Conservation (phyloP, 1,140 invertebrate species). For the Macrobrachium rosenbergii region DNA sequence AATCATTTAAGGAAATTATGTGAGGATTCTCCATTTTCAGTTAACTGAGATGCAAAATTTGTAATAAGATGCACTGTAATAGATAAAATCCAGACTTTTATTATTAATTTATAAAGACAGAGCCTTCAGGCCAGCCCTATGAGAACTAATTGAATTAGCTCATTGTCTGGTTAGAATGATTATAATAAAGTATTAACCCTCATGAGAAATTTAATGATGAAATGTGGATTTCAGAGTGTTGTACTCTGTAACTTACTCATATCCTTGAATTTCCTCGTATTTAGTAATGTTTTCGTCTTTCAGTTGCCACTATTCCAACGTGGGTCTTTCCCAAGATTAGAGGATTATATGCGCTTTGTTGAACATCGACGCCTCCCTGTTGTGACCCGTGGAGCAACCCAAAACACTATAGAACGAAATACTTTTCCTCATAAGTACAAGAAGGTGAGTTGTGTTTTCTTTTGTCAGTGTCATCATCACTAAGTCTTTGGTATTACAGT, state of each 20-base stretch:
- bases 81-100: too few relatives aligned
- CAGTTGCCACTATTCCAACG: conserved; percentile 56
- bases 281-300: not conserved
- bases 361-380: conserved; percentile 65
- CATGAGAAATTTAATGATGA: not conserved
- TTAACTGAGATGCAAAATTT: too few relatives aligned
- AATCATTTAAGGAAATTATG: too few relatives aligned
- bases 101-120: too few relatives aligned
- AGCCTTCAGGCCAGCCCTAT: too few relatives aligned
- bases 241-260: too few relatives aligned
- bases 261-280: not conserved
- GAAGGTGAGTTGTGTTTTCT: conserved; percentile 70
- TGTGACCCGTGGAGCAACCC: conserved; percentile 76
- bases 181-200: not conserved
- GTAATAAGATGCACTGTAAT: too few relatives aligned
- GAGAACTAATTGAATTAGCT: too few relatives aligned
- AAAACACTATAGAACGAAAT: conserved; percentile 84
- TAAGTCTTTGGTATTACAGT: not conserved
- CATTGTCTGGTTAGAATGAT: too few relatives aligned
- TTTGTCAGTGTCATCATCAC: not conserved
- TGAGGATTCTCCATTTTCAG: too few relatives aligned
- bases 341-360: conserved; percentile 57
- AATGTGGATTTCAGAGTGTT: too few relatives aligned
- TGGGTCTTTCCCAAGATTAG: conserved; percentile 53
- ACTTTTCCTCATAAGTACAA: conserved; percentile 90